Evolutionary conservation across 1,140 invertebrate species (phyloP), one percentile per base, ranked within the genome.

Genomic region (Drosophila burlai): DNA sequence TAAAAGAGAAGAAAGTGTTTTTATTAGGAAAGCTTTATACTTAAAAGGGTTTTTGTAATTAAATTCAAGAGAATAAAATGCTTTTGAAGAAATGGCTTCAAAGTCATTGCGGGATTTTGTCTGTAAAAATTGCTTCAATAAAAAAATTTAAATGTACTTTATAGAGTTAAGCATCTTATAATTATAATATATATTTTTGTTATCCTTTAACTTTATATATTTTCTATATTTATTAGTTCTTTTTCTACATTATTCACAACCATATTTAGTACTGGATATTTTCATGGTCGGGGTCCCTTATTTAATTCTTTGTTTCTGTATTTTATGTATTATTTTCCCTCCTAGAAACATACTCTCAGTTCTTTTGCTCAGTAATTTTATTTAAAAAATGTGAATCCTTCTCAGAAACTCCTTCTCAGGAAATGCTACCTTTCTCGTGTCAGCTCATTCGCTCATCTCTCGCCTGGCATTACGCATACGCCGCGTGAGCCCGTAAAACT

Each of bases 391-490:
- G 13, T 10, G 2, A 16, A 15, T 34, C 11, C n/a, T n/a, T n/a
- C n/a, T n/a, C n/a, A n/a, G n/a, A n/a, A n/a, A n/a, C n/a, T n/a
- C 29, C 31, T 31, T 8, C 34, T 3, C 4, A 31, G 16, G 5
- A n/a, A 15, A 36, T 10, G n/a, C n/a, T 4, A 10, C 38, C 55
- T 34, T 64, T 34, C 4, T 16, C 34, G 15, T 21, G 21, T 45
- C 38, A 15, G 18, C 24, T 21, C 16, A 40, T 18, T 11, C 21
- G 49, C 68, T 73, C 72, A 73, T 75, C 68, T 73, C 68, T 54
- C 36, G 36, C 11, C 18, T 38, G 3, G 52, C 52, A 57, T 81
- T 78, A 83, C 77, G 73, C 83, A 87, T 86, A 85, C 82, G 73
- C 46, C 63, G 50, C 77, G 64, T 75, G 46, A 36, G 55, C 67